Evolutionary conservation across 2,888 invertebrate species (phyloP).

Genomic region (Nezara viridula): DNA sequence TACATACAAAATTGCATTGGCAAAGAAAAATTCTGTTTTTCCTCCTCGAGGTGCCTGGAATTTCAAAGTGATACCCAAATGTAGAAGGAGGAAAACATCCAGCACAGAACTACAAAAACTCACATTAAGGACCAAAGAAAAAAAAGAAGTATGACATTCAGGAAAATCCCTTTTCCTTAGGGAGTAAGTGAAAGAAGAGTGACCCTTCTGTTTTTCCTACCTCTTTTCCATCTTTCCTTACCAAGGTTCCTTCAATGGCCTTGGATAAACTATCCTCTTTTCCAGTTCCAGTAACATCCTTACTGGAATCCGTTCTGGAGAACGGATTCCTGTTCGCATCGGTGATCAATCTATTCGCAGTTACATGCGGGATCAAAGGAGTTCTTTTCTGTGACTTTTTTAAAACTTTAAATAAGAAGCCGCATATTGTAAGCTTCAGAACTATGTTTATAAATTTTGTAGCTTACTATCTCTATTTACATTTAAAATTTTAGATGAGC

Average conservation of each 20-base stretch:
- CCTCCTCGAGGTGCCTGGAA: not conserved
- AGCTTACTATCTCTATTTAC: no score
- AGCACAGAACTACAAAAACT: not conserved
- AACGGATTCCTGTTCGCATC: not conserved
- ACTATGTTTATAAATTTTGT: no score
- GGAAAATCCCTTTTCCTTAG: conserved; percentile 36
- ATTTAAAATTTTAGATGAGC: no score
- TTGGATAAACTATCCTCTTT: conserved; percentile 22
- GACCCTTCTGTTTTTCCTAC: conserved; percentile 44
- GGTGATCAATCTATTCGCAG: not conserved
- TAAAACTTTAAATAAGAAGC: no score
- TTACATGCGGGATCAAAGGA: not conserved
- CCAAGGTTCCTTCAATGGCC: conserved; percentile 34
- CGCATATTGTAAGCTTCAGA: no score
- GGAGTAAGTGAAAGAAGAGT: conserved; percentile 48
- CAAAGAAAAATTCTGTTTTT: not conserved
- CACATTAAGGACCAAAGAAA: not conserved
- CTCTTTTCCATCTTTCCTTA: conserved; percentile 48
- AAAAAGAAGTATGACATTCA: conserved; percentile 35
- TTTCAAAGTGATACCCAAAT: conserved; percentile 24
- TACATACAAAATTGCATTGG: no score
- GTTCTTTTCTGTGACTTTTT: not conserved
- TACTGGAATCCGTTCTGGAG: not conserved
- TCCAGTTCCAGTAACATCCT: conserved; percentile 14
- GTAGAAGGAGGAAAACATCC: not conserved